Percentiles rank a stretch among this genome's conserved stretches.
Conservation (phyloP, 2,113 vertebrate species). For the Vulpes vulpes region DNA sequence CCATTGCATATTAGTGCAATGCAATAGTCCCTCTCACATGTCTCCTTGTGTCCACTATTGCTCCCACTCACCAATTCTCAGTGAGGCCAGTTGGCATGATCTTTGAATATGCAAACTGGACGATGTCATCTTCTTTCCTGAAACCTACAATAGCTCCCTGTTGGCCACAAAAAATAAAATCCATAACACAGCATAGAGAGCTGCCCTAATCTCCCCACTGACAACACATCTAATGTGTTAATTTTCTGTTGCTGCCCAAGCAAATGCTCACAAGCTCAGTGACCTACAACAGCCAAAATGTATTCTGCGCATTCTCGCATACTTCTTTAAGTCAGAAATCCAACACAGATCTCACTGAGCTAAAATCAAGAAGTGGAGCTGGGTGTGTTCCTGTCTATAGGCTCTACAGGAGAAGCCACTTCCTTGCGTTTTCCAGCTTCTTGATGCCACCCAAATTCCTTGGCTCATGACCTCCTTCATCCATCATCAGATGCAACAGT, state of each 20-base stretch:
- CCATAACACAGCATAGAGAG: accelerated
- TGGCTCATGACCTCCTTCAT: too few species aligned
- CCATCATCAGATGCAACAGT: too few species aligned
- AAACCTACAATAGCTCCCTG: background rate
- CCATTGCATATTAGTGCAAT: background rate
- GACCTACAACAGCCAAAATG: background rate
- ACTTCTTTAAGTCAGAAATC: background rate
- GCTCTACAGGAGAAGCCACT: background rate
- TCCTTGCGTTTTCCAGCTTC: background rate
- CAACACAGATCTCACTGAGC: background rate
- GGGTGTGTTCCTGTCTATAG: too few species aligned
- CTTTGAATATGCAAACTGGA: background rate
- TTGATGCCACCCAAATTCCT: accelerated
- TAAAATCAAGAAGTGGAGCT: background rate
- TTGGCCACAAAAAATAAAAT: background rate
- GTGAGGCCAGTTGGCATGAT: background rate
- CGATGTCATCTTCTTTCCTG: background rate
- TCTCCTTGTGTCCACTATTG: background rate
- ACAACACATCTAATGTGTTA: background rate
- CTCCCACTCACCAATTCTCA: background rate
- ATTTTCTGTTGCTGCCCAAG: background rate
- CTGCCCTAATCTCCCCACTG: background rate
- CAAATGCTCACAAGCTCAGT: background rate
- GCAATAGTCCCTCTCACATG: background rate
- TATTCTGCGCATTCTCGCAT: too few species aligned